These are phyloP conservation scores for Solen grandis DNA, from an alignment of 1,140 invertebrate species.

Conservation along the genomic window DNA sequence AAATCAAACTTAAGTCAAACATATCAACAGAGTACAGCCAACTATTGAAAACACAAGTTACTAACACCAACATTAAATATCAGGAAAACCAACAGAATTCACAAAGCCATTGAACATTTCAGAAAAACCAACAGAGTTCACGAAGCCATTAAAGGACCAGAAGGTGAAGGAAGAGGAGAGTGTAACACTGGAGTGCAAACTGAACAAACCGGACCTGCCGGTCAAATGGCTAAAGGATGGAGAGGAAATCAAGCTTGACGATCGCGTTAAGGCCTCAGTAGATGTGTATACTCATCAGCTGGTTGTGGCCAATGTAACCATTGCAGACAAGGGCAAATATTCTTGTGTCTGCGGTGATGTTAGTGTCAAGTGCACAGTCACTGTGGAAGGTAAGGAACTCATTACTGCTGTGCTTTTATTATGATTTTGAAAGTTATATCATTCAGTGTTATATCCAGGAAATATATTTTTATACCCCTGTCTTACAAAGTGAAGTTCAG, in stretches of 20 bases:
- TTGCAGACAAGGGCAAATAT: constrained; percentile 74
- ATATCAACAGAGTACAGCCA: too few species aligned
- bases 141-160: constrained; percentile 65
- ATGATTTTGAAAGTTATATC: constrained; percentile 76
- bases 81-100: too few species aligned
- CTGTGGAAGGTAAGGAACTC: constrained; percentile 74
- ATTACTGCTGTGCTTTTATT: too few species aligned
- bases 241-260: constrained; percentile 56
- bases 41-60: too few species aligned
- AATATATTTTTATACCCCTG: background rate
- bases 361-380: constrained; percentile 69
- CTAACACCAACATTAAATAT: too few species aligned
- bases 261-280: constrained; percentile 71
- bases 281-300: constrained; percentile 76
- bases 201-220: constrained; percentile 70
- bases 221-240: constrained; percentile 80
- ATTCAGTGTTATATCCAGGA: too few species aligned
- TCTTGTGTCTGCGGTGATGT: constrained; percentile 74
- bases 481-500: constrained; percentile 68
- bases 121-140: constrained; percentile 67
- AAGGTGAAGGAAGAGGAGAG: constrained; percentile 65
- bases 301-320: constrained; percentile 68
- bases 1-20: too few species aligned
- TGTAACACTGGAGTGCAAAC: constrained; percentile 73
- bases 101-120: too few species aligned